Conservation (phyloP, 2,113 vertebrate genomes). For the Xerus inauris region DNA sequence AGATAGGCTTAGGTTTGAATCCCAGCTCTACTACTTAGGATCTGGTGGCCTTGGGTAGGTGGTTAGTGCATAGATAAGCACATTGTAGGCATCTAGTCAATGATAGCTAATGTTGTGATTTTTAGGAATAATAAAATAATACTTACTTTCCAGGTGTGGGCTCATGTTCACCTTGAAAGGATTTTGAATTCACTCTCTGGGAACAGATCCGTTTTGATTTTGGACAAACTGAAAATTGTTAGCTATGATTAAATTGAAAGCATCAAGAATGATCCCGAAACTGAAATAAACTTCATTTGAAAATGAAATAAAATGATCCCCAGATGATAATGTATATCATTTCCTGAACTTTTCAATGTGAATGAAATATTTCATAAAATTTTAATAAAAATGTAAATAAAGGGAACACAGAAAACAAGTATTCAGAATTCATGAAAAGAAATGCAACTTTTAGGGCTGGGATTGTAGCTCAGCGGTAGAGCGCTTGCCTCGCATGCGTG, state of each 20-base stretch:
- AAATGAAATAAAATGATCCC: not conserved
- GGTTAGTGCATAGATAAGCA: not conserved
- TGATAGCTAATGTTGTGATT: not conserved
- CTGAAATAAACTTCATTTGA: too few relatives aligned
- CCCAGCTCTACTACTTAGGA: not conserved
- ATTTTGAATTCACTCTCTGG: constrained; percentile 62
- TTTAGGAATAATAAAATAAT: not conserved
- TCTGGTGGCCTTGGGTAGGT: not conserved
- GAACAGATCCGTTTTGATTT: constrained; percentile 67
- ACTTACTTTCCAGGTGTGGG: constrained; percentile 81
- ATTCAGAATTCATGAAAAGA: constrained; percentile 22
- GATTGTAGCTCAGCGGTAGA: too few relatives aligned
- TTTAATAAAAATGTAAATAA: not conserved
- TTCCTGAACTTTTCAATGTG: not conserved
- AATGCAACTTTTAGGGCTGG: not conserved
- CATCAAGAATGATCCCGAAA: not conserved
- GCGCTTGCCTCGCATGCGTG: too few relatives aligned
- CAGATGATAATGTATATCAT: not conserved
- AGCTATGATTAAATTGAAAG: constrained; percentile 59
- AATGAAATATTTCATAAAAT: constrained; percentile 49
- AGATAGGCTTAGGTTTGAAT: not conserved
- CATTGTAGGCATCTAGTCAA: not conserved
- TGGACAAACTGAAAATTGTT: constrained; percentile 76
- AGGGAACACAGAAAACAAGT: not conserved
- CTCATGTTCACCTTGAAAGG: constrained; percentile 29